phyloP scores from a whole-genome alignment of 2,888 invertebrate genomes.

The Rhogogaster chlorosoma region DNA sequence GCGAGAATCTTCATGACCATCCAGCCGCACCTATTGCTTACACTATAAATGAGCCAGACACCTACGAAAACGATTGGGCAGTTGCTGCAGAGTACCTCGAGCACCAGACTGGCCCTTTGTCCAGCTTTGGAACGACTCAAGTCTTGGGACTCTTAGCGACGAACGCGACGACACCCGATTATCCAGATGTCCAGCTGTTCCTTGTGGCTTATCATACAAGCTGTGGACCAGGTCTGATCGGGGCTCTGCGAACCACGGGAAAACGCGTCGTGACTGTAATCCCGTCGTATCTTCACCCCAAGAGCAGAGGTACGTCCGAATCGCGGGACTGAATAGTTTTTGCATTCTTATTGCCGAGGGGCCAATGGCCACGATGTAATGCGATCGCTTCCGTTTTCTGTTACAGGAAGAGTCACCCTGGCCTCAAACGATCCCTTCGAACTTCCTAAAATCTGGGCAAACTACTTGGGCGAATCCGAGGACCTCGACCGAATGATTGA shows the following conservation, averaged over 20 bases:
- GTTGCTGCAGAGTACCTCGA: slow-evolving; percentile 82
- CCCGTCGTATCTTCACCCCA: slow-evolving; percentile 82
- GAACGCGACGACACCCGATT: slow-evolving; percentile 80
- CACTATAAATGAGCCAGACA: slow-evolving; percentile 77
- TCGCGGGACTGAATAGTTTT: slow-evolving; percentile 79
- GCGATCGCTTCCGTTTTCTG: not conserved
- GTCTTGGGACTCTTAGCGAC: slow-evolving; percentile 82
- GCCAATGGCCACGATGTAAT: slow-evolving; percentile 79
- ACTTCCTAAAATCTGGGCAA: slow-evolving; percentile 86
- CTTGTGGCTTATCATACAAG: slow-evolving; percentile 83
- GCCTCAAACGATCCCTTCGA: slow-evolving; percentile 84
- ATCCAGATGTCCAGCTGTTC: slow-evolving; percentile 85
- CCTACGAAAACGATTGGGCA: slow-evolving; percentile 82
- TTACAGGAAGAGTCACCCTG: slow-evolving; percentile 80
- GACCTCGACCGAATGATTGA: slow-evolving; percentile 83
- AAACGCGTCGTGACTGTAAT: slow-evolving; percentile 61
- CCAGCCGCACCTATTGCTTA: slow-evolving; percentile 82
- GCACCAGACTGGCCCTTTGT: slow-evolving; percentile 82
- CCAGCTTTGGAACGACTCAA: slow-evolving; percentile 80
- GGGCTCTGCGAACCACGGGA: slow-evolving; percentile 70
- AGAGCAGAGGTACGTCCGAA: slow-evolving; percentile 80
- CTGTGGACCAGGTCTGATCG: slow-evolving; percentile 80
- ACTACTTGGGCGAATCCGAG: slow-evolving; percentile 85
- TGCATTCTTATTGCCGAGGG: slow-evolving; percentile 70
- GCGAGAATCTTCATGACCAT: slow-evolving; percentile 85